phyloP scores from a whole-genome alignment of 1,140 invertebrate species.

The Rhysida immarginata region DNA sequence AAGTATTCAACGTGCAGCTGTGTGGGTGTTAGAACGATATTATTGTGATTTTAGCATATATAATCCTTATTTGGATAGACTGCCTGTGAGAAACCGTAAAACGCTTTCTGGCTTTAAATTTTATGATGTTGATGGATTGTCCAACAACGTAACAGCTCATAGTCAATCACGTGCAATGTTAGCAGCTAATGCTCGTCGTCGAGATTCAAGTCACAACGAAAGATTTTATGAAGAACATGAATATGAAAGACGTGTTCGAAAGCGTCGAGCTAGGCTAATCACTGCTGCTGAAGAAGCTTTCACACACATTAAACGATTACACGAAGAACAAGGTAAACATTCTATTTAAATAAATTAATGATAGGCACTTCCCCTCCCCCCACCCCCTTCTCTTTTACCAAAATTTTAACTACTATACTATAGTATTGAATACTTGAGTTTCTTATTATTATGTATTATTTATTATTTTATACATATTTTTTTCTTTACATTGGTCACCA shows the following conservation, averaged over 20 bases:
- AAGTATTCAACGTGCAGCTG: constrained; percentile 86
- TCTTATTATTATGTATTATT: no score
- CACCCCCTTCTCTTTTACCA: no score
- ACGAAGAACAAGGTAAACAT: constrained; percentile 36
- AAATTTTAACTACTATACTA: no score
- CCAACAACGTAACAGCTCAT: constrained; percentile 24
- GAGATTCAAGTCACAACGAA: constrained; percentile 85
- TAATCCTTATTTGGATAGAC: constrained; percentile 85
- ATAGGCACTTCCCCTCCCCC: no score
- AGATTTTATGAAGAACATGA: constrained; percentile 95
- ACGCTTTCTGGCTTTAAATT: constrained; percentile 65
- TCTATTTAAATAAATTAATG: no score
- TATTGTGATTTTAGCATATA: constrained; percentile 93
- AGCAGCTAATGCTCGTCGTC: constrained; percentile 44
- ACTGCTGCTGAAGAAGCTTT: constrained; percentile 93
- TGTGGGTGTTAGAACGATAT: constrained; percentile 85
- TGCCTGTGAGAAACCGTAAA: constrained; percentile 47
- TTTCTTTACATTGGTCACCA: no score
- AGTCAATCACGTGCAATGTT: constrained; percentile 45
- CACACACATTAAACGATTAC: constrained; percentile 65
- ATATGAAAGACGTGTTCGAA: constrained; percentile 81
- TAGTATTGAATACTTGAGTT: no score
- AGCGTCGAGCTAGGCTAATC: constrained; percentile 70
- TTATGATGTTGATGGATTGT: constrained; percentile 79
- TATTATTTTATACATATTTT: no score